phyloP scores from a whole-genome alignment of 2,113 vertebrate species.

The Psophia crepitans region DNA sequence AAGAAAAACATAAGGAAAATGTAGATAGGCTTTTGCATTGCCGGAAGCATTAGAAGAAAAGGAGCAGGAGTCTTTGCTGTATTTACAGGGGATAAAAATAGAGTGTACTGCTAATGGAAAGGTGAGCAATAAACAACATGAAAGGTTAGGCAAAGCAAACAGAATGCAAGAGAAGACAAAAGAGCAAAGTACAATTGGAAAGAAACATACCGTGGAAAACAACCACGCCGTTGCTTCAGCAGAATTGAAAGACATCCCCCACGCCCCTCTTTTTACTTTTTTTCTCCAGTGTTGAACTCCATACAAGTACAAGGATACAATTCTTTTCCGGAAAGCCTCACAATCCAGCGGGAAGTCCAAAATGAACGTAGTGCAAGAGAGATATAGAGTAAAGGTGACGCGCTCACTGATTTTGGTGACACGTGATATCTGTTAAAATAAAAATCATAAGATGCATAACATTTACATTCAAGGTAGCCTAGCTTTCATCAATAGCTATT shows the following conservation, averaged over 20 bases:
- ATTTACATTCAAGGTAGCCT: background rate
- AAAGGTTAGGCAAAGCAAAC: background rate
- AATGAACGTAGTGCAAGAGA: background rate
- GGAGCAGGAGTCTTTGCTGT: background rate
- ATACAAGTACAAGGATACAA: background rate
- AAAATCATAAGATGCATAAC: background rate
- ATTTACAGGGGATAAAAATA: background rate
- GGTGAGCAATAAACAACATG: background rate
- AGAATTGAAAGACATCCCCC: background rate
- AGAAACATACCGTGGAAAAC: background rate
- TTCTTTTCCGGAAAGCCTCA: background rate
- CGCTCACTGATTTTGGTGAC: background rate
- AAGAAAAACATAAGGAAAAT: background rate
- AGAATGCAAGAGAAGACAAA: background rate
- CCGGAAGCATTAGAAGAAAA: background rate
- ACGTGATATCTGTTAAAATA: background rate
- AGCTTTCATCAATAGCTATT: background rate
- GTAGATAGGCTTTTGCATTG: background rate
- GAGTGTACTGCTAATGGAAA: background rate
- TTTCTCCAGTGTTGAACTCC: background rate
- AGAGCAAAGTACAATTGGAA: background rate
- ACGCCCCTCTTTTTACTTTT: background rate
- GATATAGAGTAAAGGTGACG: background rate
- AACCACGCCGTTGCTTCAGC: background rate
- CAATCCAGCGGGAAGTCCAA: background rate